phyloP scores from a whole-genome alignment of 2,888 invertebrate species.

The Exocentrus adspersus region DNA sequence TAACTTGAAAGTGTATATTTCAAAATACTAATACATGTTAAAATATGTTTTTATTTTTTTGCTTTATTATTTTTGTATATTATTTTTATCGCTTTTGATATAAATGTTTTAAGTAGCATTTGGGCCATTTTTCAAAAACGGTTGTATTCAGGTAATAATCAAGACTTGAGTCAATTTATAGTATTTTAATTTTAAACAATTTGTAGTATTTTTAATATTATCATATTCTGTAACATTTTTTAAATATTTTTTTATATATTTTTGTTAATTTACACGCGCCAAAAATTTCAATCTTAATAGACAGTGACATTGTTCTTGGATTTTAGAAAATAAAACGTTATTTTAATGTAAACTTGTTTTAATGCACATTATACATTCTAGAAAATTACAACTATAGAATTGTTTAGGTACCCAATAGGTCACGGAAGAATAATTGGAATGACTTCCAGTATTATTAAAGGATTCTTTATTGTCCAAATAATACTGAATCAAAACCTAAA shows the following conservation, averaged over 20 bases:
- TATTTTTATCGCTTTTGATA: constrained; percentile 26
- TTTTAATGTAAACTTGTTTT: constrained; percentile 41
- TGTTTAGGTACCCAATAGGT: too few relatives aligned
- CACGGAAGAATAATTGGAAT: too few relatives aligned
- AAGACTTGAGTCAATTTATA: constrained; percentile 31
- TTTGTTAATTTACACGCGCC: constrained; percentile 35
- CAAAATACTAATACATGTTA: constrained; percentile 28
- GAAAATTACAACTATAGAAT: too few relatives aligned
- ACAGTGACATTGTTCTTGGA: constrained; percentile 49
- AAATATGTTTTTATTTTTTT: constrained; percentile 20
- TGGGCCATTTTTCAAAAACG: constrained; percentile 14
- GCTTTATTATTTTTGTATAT: constrained; percentile 20
- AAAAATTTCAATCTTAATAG: constrained; percentile 42
- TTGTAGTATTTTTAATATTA: constrained; percentile 27
- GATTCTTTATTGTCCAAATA: too few relatives aligned
- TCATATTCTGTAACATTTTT: constrained; percentile 24
- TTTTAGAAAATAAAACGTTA: constrained; percentile 53
- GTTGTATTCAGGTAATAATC: constrained; percentile 16
- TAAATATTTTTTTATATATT: constrained; percentile 29
- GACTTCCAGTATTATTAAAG: too few relatives aligned
- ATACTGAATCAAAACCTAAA: too few relatives aligned
- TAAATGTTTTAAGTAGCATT: constrained; percentile 8
- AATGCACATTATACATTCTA: not conserved
- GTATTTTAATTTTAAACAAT: constrained; percentile 32
- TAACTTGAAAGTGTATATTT: constrained; percentile 34